These are phyloP conservation scores for Mesochorus sp. DNA, from an alignment of 2,888 invertebrate genomes.

Conservation along the genomic window DNA sequence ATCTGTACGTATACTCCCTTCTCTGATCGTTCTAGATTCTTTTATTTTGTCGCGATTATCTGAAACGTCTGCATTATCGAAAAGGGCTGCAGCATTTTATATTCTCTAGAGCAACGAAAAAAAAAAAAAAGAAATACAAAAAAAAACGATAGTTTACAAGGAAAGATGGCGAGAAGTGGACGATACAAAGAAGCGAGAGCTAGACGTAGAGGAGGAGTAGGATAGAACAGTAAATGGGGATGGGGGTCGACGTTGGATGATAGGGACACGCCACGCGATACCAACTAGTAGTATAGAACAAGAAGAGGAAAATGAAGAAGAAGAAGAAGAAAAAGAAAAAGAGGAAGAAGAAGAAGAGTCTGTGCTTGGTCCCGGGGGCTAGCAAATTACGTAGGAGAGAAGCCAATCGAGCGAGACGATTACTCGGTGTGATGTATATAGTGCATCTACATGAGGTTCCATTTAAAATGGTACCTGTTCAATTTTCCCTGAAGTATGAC, in stretches of 20 bases:
- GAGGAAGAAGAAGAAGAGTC: slow-evolving; percentile 28
- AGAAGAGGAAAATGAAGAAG: slow-evolving; percentile 19
- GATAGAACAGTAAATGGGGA: slow-evolving; percentile 21
- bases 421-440: slow-evolving; percentile 43
- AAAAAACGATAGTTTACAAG: slow-evolving; percentile 30
- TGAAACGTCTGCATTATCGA: slow-evolving; percentile 26
- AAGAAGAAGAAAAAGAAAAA: not conserved
- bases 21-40: not conserved
- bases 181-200: slow-evolving; percentile 9
- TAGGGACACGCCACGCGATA: slow-evolving; percentile 39
- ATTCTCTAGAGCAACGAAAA: not conserved
- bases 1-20: not conserved
- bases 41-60: slow-evolving; percentile 27
- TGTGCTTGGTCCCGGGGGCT: slow-evolving; percentile 42
- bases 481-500: not conserved
- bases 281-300: slow-evolving; percentile 31
- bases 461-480: not conserved
- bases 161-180: not conserved
- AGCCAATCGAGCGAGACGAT: slow-evolving; percentile 61
- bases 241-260: slow-evolving; percentile 22
- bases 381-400: slow-evolving; percentile 60
- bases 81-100: not conserved
- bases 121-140: too few species aligned
- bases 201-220: not conserved
- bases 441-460: slow-evolving; percentile 4